A percentile compares a stretch with the other conserved stretches of the same genome.
These are phyloP conservation scores for Scrobipalpa costella DNA, from an alignment of 2,888 invertebrate species.

Conservation along the genomic window DNA sequence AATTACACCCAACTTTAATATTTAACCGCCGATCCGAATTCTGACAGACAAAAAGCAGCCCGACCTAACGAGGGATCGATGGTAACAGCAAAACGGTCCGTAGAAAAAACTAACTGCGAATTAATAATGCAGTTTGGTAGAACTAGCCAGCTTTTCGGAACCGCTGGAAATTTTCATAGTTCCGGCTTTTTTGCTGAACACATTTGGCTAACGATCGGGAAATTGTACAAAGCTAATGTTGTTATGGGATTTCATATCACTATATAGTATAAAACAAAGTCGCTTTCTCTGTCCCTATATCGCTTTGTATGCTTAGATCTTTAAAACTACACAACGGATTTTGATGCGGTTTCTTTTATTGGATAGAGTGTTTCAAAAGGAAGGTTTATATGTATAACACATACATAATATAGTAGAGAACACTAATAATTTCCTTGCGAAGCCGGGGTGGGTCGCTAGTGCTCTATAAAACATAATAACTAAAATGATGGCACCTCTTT, in stretches of 20 bases:
- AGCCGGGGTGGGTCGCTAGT: no score
- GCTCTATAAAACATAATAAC: no score
- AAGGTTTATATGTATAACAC: no score
- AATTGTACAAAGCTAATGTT: conserved; percentile 13
- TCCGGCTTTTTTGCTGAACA: conserved; percentile 7
- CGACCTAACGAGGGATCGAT: conserved; percentile 59
- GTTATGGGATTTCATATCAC: background rate
- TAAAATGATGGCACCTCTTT: no score
- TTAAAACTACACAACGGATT: no score
- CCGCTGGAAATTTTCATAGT: conserved; percentile 12
- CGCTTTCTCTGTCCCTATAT: no score
- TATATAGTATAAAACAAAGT: no score
- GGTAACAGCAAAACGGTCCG: conserved; percentile 52
- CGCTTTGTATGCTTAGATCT: no score
- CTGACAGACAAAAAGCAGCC: conserved; percentile 46
- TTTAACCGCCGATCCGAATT: conserved; percentile 41
- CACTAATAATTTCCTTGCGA: no score
- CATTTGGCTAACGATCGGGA: conserved; percentile 4
- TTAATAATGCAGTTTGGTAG: conserved; percentile 54
- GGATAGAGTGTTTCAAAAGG: no score
- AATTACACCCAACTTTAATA: conserved; percentile 25
- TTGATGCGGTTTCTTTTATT: no score
- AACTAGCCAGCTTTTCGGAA: conserved; percentile 38
- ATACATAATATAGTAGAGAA: no score
- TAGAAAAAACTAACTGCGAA: conserved; percentile 60